These are phyloP conservation scores for Scolopax bukidnonensis DNA, from an alignment of 2,797 vertebrate species.

Conservation along the genomic window DNA sequence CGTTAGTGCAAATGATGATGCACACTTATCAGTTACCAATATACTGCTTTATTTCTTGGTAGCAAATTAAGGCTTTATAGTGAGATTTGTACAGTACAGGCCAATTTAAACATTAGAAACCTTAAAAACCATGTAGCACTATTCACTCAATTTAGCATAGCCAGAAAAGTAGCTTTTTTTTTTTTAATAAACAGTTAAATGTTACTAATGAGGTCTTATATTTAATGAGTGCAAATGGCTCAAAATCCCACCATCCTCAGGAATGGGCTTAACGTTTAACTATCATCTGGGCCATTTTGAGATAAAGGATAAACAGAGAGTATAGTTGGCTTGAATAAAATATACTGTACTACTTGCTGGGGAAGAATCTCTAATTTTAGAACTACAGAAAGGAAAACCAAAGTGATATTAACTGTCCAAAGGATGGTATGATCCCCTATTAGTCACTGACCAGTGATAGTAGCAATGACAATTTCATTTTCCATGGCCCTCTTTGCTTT, in stretches of 20 bases:
- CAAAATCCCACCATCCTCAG: constrained; percentile 53
- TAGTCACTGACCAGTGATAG: background rate
- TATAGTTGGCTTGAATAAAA: background rate
- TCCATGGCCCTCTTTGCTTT: background rate
- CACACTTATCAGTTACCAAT: constrained; percentile 68
- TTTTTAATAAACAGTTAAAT: constrained; percentile 61
- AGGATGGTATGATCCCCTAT: background rate
- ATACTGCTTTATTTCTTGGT: constrained; percentile 84
- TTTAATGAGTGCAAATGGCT: constrained; percentile 64
- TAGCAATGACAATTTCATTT: constrained; percentile 12
- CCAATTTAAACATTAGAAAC: constrained; percentile 79
- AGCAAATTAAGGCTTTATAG: constrained; percentile 84
- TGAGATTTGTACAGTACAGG: constrained; percentile 79
- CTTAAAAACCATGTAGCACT: constrained; percentile 63
- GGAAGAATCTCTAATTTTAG: constrained; percentile 4
- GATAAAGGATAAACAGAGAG: constrained; percentile 11
- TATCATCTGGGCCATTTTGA: constrained; percentile 1
- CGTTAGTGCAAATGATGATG: background rate
- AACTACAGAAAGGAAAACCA: constrained; percentile 25
- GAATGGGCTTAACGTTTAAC: constrained; percentile 15
- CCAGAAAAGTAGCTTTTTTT: constrained; percentile 67
- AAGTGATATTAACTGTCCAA: background rate
- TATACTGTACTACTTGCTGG: background rate
- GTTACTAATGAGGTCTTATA: constrained; percentile 64
- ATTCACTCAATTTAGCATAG: constrained; percentile 73